Evolutionary conservation across 2,888 invertebrate species (phyloP), one percentile per base, ranked within the genome.

Genomic region (Harpagoxenus sublaevis): DNA sequence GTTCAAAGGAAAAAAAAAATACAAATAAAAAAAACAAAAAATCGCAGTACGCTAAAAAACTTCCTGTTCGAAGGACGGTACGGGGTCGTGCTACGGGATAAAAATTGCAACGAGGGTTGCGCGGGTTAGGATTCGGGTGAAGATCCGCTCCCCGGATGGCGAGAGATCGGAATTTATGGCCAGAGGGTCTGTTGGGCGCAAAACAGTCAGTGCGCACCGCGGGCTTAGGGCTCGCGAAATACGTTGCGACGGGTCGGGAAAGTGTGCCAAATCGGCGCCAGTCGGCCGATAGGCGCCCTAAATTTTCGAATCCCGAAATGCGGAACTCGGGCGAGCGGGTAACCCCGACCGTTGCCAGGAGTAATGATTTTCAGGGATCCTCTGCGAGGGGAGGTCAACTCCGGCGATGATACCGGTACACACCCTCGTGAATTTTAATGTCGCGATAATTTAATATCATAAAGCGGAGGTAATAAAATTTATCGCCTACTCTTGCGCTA

Each of bases 61-160:
- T 10, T 53, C 8, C 28, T 1, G 39, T 66, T 51, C 35, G 35
- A 35, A 6, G 9, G 6, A 45, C 45, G 18, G 10, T 23, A 5
- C 39, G n/a, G 71, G 15, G 60, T 35, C 39, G 57, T 35, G 55
- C n/a, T 35, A 39, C 8, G 39, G 75, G 28, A 82, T 82, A 82
- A 57, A 84, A 75, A 70, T 87, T 73, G 81, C 18, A 78, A 86
- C 53, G 74, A 84, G 86, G 66, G 68, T 87, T 87, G 86, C 75
- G 86, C 86, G 68, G 87, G 87, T 87, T 79, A 86, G 79, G 84
- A 83, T 86, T 70, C 83, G 84, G 75, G 63, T n/a, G 35, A 74
- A 81, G 66, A 79, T 84, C 35, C 62, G 48, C 84, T 75, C 53
- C 63, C 68, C 71, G 65, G 84, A 84, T 81, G 84, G 77, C 48